These are phyloP conservation scores for Ephydatia muelleri DNA, from an alignment of 37 sponge, comb jelly and placozoan genomes.

Conservation along the genomic window DNA sequence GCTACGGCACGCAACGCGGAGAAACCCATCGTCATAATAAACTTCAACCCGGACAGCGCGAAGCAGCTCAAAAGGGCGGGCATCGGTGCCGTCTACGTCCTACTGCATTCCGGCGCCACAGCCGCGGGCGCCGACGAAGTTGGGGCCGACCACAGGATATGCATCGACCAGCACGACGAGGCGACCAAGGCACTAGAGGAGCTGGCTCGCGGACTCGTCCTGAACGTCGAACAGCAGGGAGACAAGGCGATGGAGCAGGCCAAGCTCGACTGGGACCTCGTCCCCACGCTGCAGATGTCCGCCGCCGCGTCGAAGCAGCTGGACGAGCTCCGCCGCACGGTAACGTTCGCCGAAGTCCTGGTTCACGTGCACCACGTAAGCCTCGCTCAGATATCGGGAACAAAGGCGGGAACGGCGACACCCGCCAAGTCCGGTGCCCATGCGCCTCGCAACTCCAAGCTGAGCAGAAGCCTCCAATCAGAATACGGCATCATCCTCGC, in stretches of 20 bases:
- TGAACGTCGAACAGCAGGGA: conserved; percentile 3
- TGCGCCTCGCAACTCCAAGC: conserved; percentile 39
- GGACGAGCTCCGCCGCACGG: background rate
- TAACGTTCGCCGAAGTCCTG: conserved; percentile 66
- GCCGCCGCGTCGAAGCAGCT: background rate
- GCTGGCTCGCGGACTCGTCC: conserved; percentile 22
- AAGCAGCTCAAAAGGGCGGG: conserved; percentile 51
- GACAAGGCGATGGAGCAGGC: conserved; percentile 2
- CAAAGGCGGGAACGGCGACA: conserved; percentile 27
- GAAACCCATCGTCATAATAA: conserved; percentile 63
- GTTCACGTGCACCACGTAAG: conserved; percentile 51
- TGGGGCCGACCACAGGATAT: conserved; percentile 31
- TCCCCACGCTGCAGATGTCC: conserved; percentile 48
- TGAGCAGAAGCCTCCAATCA: conserved; percentile 43
- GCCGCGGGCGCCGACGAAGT: background rate
- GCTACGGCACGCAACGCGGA: conserved; percentile 41
- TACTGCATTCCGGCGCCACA: conserved; percentile 4
- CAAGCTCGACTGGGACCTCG: conserved; percentile 52
- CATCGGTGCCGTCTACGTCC: conserved; percentile 27
- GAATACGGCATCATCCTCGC: conserved; percentile 76
- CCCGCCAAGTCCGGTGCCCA: conserved; percentile 20
- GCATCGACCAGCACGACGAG: conserved; percentile 22
- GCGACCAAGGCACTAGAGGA: conserved; percentile 26
- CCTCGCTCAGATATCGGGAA: conserved; percentile 31
- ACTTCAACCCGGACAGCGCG: conserved; percentile 55